A percentile compares a stretch with the other conserved stretches of the same genome.
These are phyloP conservation scores for Taenioides sp. DNA, from an alignment of 2,797 vertebrate species.

Conservation along the genomic window DNA sequence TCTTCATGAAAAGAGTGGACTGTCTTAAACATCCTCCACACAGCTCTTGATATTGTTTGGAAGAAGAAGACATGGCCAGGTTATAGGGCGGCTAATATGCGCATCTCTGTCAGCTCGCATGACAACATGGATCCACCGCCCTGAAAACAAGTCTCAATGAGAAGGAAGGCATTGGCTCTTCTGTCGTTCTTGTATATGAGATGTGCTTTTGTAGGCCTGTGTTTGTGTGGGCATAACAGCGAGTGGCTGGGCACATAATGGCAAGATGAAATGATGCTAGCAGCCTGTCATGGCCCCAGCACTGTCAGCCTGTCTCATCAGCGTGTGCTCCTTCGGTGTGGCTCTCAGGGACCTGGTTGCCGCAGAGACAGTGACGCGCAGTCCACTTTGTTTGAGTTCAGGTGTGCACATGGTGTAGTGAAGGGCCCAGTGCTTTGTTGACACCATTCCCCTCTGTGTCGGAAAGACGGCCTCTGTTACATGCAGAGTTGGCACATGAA, in stretches of 20 bases:
- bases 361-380: conserved; percentile 56
- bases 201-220: conserved; percentile 12
- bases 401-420: conserved; percentile 61
- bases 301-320: conserved; percentile 76
- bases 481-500: conserved; percentile 42
- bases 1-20: conserved; percentile 41
- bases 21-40: conserved; percentile 46
- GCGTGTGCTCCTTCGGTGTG: conserved; percentile 66
- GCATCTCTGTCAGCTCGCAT: conserved; percentile 71
- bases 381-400: conserved; percentile 79
- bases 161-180: conserved; percentile 53
- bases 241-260: conserved; percentile 74
- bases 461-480: conserved; percentile 45
- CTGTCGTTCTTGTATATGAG: conserved; percentile 19
- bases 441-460: conserved; percentile 53
- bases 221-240: conserved; percentile 64
- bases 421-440: conserved; percentile 58
- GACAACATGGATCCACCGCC: conserved; percentile 62
- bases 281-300: conserved; percentile 74
- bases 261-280: conserved; percentile 73
- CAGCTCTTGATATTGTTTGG: conserved; percentile 38
- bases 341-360: conserved; percentile 64
- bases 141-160: conserved; percentile 72
- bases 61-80: conserved; percentile 70
- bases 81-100: conserved; percentile 65